Conservation (phyloP, 2,113 vertebrate species). For the Tychaedon coryphoeus region DNA sequence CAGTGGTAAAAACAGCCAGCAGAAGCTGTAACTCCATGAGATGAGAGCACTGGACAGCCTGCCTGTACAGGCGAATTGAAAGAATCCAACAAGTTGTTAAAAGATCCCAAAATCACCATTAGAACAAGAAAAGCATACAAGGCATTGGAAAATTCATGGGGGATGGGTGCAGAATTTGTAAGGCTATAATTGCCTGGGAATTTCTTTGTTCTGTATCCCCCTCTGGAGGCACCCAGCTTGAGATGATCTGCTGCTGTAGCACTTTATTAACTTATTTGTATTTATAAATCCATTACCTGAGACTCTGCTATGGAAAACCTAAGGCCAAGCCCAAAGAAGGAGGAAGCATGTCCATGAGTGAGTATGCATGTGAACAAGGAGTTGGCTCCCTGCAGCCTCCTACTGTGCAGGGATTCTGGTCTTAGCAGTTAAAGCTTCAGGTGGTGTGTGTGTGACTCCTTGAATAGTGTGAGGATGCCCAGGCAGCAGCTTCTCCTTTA, state of each 20-base stretch:
- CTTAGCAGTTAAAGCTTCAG: neutral
- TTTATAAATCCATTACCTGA: neutral
- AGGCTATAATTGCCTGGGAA: neutral
- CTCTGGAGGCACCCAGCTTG: neutral
- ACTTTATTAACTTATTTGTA: neutral
- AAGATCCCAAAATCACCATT: neutral
- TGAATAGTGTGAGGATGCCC: neutral
- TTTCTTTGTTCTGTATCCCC: neutral
- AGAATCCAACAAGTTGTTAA: neutral
- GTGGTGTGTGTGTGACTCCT: neutral
- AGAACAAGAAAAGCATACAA: rapidly evolving
- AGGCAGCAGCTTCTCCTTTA: neutral
- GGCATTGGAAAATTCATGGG: neutral
- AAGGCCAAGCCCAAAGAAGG: neutral
- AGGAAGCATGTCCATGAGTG: neutral
- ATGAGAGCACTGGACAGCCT: neutral
- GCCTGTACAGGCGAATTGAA: neutral
- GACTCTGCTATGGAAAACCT: neutral
- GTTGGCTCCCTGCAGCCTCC: neutral
- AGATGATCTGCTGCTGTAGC: neutral
- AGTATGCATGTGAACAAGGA: neutral
- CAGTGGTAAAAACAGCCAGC: rapidly evolving
- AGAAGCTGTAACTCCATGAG: neutral
- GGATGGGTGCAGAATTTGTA: neutral
- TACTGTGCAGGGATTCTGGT: neutral